These are phyloP conservation scores for Pangasius djambal DNA, from an alignment of 2,797 vertebrate genomes.

Conservation along the genomic window DNA sequence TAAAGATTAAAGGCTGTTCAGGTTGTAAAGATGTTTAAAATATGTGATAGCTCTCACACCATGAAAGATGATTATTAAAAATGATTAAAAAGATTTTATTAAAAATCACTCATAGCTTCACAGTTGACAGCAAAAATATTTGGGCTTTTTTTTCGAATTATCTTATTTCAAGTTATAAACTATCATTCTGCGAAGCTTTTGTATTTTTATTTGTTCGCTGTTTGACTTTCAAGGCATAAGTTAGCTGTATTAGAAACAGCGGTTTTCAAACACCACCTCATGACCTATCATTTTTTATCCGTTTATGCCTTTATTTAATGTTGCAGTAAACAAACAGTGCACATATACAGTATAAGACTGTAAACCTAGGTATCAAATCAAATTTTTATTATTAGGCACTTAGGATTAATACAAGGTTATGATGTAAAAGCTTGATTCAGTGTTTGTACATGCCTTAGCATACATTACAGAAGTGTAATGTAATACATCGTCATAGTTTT, in stretches of 20 bases:
- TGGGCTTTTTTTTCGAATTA: not conserved
- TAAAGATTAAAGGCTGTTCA: not conserved
- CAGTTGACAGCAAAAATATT: not conserved
- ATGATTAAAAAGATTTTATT: too few species aligned
- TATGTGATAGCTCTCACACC: not conserved
- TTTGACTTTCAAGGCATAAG: not conserved
- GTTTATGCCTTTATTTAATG: too few species aligned
- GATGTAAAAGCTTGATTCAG: not conserved
- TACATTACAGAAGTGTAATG: not conserved
- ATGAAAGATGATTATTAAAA: not conserved
- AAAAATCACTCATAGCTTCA: not conserved
- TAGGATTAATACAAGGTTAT: not conserved
- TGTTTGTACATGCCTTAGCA: not conserved
- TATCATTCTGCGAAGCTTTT: not conserved
- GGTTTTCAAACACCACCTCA: too few species aligned
- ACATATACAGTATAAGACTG: too few species aligned
- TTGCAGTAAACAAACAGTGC: too few species aligned
- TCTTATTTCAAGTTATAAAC: not conserved
- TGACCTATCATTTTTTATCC: too few species aligned
- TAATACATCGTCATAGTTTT: not conserved
- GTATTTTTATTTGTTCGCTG: not conserved
- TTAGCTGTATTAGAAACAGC: not conserved
- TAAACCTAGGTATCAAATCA: too few species aligned
- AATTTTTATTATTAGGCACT: too few species aligned
- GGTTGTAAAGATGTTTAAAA: not conserved